Percentiles rank a stretch among this genome's conserved stretches.
These are phyloP conservation scores for Coelinius sp. DNA, from an alignment of 2,888 invertebrate species.

Conservation along the genomic window DNA sequence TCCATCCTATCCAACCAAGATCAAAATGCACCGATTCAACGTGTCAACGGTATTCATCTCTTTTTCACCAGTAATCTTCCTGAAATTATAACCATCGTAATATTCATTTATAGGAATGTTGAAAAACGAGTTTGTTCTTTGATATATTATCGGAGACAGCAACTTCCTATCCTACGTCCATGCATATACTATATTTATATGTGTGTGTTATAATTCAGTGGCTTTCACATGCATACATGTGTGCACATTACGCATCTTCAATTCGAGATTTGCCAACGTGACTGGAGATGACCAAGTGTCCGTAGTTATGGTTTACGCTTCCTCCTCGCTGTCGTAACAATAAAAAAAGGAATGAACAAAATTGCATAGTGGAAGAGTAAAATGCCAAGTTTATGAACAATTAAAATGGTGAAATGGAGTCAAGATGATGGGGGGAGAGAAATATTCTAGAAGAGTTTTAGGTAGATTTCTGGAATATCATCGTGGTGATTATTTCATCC, in stretches of 20 bases:
- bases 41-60: background rate
- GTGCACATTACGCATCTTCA: conserved; percentile 3
- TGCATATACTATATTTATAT: background rate
- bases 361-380: background rate
- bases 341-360: background rate
- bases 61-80: conserved; percentile 2
- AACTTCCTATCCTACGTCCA: conserved; percentile 15
- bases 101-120: conserved; percentile 23
- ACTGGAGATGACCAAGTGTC: background rate
- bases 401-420: conserved; percentile 3
- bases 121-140: conserved; percentile 20
- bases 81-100: conserved; percentile 17
- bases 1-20: background rate
- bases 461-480: conserved; percentile 1
- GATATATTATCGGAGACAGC: conserved; percentile 21
- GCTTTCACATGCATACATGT: background rate
- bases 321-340: background rate
- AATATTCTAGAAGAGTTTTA: background rate
- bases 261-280: conserved; percentile 24
- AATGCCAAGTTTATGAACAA: background rate
- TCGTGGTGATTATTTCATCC: conserved; percentile 4
- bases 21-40: background rate
- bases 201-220: background rate
- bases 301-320: background rate
- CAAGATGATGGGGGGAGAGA: background rate